Evolutionary conservation across 2,888 invertebrate genomes (phyloP).

Genomic region (Melipona beecheii): DNA sequence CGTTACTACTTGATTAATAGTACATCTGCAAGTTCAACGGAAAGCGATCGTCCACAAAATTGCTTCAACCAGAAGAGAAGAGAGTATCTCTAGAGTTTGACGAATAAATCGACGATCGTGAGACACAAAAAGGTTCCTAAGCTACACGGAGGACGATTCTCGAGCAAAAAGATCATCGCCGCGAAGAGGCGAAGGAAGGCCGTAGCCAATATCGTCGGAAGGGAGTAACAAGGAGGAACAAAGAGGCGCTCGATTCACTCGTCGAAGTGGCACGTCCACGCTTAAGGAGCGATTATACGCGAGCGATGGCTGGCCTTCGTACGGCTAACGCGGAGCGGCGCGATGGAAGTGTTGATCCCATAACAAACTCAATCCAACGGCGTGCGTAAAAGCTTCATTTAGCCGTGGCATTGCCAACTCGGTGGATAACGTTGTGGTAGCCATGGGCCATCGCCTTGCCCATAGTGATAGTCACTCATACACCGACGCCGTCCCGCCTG

Average conservation of each 20-base stretch:
- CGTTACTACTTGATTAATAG: background rate
- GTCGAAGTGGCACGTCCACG: conserved; percentile 66
- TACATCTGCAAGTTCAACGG: background rate
- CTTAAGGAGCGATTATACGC: conserved; percentile 66
- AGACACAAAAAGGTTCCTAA: background rate
- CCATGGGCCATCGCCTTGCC: background rate
- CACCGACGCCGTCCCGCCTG: conserved; percentile 13
- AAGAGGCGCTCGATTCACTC: conserved; percentile 68
- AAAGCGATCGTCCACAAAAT: too few relatives aligned
- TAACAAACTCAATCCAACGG: conserved; percentile 78
- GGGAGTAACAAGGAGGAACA: conserved; percentile 36
- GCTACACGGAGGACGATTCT: background rate
- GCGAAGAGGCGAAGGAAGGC: background rate
- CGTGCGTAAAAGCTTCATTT: conserved; percentile 80
- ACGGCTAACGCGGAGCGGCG: conserved; percentile 59
- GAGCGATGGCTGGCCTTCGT: conserved; percentile 55
- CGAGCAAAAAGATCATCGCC: background rate
- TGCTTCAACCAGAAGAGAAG: background rate
- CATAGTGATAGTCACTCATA: conserved; percentile 44
- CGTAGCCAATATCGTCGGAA: background rate
- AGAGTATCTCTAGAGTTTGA: background rate
- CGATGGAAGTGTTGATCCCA: conserved; percentile 76
- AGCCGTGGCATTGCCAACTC: conserved; percentile 66
- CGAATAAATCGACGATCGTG: background rate
- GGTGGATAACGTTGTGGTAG: conserved; percentile 56